Evolutionary conservation across 2,113 vertebrate species (phyloP), one percentile per base, ranked within the genome.

Genomic region (Tringa solitaria): DNA sequence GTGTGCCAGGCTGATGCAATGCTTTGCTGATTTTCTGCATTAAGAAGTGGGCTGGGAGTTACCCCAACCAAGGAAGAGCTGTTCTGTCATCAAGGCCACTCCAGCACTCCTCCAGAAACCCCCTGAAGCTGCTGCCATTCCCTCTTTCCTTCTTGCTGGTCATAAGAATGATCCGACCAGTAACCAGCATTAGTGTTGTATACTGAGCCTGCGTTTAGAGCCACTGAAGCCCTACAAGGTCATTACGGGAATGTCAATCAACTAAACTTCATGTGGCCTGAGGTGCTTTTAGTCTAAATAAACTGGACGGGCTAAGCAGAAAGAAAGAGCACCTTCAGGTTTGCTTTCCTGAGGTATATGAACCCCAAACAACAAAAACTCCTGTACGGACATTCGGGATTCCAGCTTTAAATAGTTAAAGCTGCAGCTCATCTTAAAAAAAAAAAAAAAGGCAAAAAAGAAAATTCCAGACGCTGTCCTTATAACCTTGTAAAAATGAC

Each of bases 21-120:
- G 35, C 57, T 91, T 74, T 77, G 41, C 50, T 94, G 32, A 69
- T 91, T 90, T 84, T 90, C 50, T 80, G 84, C 81, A 91, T 91
- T 85, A 88, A 90, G 80, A 91, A 61, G 39, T 35, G 39, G 50
- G 14, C 48, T 46, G 67, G n/a, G 57, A 82, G 51, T 81, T 85
- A 46, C 27, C 17, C n/a, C 35, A 46, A 45, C 12, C 26, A 19
- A 18, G 19, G 22, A 94, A 50, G 33, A 77, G 23, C 48, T 93
- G 14, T 59, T 59, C 22, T 67, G 7, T 53, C 53, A 72, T 23
- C 28, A 57, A 94, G 46, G 18, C 20, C 39, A 80, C n/a, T 81
- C 78, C 27, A 81, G 20, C 12, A 74, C 26, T 84, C 37, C 67
- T 57, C 68, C 35, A 50, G 61, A 88, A 74, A 39, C 3, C 6